Conservation (phyloP, 2,888 invertebrate genomes). For the Lycophotia porphyrea region DNA sequence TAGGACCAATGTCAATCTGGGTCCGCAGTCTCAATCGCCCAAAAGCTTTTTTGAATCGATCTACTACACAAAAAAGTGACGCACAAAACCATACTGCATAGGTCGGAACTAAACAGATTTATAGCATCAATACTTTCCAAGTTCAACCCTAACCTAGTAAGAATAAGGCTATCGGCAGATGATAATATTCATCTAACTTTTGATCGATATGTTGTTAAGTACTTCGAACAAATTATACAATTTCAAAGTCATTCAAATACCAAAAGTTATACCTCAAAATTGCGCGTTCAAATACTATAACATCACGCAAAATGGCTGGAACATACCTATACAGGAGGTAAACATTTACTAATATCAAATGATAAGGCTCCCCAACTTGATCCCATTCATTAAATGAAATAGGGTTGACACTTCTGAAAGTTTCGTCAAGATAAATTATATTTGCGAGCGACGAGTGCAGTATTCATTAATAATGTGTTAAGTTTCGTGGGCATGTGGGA, state of each 20-base stretch:
- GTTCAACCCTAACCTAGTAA: background rate
- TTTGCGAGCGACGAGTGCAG: slow-evolving; percentile 64
- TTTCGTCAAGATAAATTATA: slow-evolving; percentile 69
- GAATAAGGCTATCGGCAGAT: background rate
- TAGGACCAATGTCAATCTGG: background rate
- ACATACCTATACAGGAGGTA: slow-evolving; percentile 36
- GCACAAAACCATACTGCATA: background rate
- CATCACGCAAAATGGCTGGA: slow-evolving; percentile 44
- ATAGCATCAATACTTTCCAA: background rate
- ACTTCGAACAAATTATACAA: background rate
- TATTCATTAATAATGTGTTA: slow-evolving; percentile 67
- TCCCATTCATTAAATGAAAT: slow-evolving; percentile 75
- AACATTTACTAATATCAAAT: slow-evolving; percentile 60
- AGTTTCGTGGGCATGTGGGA: slow-evolving; percentile 45
- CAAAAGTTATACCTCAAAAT: slow-evolving; percentile 20
- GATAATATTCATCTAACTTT: too few relatives aligned
- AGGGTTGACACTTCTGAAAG: slow-evolving; percentile 79
- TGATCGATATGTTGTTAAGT: background rate
- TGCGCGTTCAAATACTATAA: slow-evolving; percentile 45
- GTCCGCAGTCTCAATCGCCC: background rate
- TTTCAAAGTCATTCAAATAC: slow-evolving; percentile 17
- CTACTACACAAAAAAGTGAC: background rate
- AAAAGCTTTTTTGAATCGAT: background rate
- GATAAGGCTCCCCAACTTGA: slow-evolving; percentile 63
- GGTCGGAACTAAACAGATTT: background rate